These are phyloP conservation scores for Alouatta palliata DNA, from an alignment of 2,113 vertebrate genomes.

Conservation along the genomic window DNA sequence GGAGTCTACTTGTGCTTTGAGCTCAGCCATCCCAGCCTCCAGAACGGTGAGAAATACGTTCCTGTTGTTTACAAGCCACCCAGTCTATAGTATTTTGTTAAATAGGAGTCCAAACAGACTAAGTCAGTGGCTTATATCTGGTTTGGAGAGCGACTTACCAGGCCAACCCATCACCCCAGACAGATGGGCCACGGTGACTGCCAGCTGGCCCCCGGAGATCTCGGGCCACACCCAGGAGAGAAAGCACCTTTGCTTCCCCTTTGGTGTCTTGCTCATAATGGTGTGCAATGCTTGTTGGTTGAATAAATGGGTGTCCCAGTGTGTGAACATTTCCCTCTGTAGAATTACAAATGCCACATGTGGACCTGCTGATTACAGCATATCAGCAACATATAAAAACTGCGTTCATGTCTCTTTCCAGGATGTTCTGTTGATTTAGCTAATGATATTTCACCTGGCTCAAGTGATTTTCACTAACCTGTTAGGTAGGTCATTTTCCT, in stretches of 20 bases:
- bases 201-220: rapidly evolving
- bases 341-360: background rate
- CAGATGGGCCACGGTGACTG: background rate
- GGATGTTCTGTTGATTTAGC: background rate
- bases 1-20: no score
- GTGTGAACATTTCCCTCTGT: background rate
- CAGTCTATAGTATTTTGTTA: no score
- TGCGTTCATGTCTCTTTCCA: background rate
- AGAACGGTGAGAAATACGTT: background rate
- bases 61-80: no score
- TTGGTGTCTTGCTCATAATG: rapidly evolving
- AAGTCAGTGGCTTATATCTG: background rate
- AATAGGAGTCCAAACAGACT: no score
- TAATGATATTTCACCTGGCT: background rate
- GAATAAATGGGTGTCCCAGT: background rate
- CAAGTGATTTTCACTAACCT: background rate
- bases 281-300: background rate
- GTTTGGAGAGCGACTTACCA: background rate
- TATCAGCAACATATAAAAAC: background rate
- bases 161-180: background rate
- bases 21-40: no score
- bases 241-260: background rate
- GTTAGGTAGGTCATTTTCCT: background rate
- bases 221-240: background rate
- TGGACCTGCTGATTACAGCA: background rate